Evolutionary conservation across 2,113 vertebrate genomes (phyloP), one percentile per base, ranked within the genome.

Genomic region (Melanerpes aurifrons): DNA sequence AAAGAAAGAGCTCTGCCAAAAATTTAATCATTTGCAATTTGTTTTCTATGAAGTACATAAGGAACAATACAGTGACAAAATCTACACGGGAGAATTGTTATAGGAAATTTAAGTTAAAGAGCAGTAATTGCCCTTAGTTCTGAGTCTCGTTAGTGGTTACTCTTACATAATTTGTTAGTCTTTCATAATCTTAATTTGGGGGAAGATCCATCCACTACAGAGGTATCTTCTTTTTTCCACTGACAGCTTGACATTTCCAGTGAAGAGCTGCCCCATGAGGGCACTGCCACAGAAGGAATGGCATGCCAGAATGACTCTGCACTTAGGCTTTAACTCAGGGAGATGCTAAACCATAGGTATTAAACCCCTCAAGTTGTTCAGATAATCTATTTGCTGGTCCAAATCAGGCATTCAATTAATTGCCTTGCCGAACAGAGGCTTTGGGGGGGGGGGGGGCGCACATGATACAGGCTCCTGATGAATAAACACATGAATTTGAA

Each of bases 221-320:
- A 28, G 29, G 3, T 19, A 10, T 59, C 56, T 67, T 31, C 25
- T 15, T 29, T 57, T 63, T 56, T 54, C 31, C 43, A 68, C 11
- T 0, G 0, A 47, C 11, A 63, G 14, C 47, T 62, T 63, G 26
- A 3, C 1, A 47, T 59, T 84, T 53, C n/a, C 24, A 32, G 53
- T 28, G 28, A 14, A 69, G 25, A 76, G 20, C n/a, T 59, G 37
- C 16, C 24, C 43, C 40, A 53, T 2, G 6, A 69, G 25, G 62
- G 9, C 47, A 35, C 6, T 1, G 2, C n/a, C 25, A 45, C 21
- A 68, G 48, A 43, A 63, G 4, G 45, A 72, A n/a, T 1, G 16
- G 25, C 35, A 21, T 43, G 19, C 18, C 1, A 7, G 14, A 45
- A 45, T 43, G 15, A 57, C 29, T 86, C 57, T n/a, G 31, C 4